Conservation (phyloP, 2,888 invertebrate species). For the Gasteruption jaculator region DNA sequence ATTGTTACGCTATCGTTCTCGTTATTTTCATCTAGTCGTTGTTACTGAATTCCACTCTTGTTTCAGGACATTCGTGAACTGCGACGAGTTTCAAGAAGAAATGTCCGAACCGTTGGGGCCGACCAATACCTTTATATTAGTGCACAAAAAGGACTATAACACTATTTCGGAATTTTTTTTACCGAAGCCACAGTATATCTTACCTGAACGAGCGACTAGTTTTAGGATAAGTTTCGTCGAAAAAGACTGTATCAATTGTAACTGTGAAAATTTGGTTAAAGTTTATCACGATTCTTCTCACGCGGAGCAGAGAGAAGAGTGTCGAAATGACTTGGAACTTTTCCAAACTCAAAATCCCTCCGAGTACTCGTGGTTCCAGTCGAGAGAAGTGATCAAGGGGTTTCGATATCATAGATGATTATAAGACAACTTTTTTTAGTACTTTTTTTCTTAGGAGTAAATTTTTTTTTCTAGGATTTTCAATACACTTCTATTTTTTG, state of each 20-base stretch:
- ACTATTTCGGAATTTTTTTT: constrained; percentile 41
- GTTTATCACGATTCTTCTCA: constrained; percentile 34
- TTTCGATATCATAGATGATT: constrained; percentile 43
- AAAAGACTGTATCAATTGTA: constrained; percentile 26
- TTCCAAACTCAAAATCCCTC: constrained; percentile 20
- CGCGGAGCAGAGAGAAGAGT: background rate
- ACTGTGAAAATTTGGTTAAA: constrained; percentile 34
- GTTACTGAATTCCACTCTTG: background rate
- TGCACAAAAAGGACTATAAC: constrained; percentile 41
- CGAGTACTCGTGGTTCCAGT: constrained; percentile 45
- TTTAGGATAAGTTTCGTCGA: constrained; percentile 35
- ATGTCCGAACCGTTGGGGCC: constrained; percentile 38
- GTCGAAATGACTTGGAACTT: constrained; percentile 7
- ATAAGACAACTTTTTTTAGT: no score
- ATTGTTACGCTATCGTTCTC: background rate
- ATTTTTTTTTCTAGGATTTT: constrained; percentile 10
- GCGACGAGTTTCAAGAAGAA: constrained; percentile 43
- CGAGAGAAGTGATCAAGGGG: constrained; percentile 43
- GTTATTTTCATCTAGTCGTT: constrained; percentile 4
- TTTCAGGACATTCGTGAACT: constrained; percentile 43
- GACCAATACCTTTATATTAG: constrained; percentile 45
- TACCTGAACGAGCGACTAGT: constrained; percentile 24
- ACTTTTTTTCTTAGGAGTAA: constrained; percentile 5
- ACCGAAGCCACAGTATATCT: constrained; percentile 41
- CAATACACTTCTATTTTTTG: no score